A percentile compares a stretch with the other conserved stretches of the same genome.
Evolutionary conservation across 2,888 invertebrate species (phyloP).

Genomic region (Drosophila austrosaltans): DNA sequence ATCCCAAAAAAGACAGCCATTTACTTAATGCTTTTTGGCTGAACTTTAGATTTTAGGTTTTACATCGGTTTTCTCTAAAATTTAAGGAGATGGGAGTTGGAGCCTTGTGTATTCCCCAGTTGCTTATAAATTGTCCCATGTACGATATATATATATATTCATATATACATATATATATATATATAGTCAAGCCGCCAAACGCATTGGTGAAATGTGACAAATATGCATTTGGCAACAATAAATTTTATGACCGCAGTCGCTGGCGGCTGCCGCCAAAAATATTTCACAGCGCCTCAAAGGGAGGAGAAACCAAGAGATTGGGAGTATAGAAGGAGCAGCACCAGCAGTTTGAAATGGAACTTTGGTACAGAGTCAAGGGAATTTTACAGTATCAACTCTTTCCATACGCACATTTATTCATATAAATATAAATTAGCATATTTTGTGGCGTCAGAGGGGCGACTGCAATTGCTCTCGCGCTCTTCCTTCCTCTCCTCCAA

Average conservation of each 20-base stretch:
- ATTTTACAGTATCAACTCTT: conserved; percentile 33
- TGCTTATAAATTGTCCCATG: conserved; percentile 75
- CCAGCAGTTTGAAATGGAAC: neutral
- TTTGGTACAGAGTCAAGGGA: conserved; percentile 32
- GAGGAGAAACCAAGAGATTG: conserved; percentile 7
- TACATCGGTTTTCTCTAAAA: neutral
- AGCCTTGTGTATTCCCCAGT: conserved; percentile 57
- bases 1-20: neutral
- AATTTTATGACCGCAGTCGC: conserved; percentile 74
- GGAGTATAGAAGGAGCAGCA: conserved; percentile 22
- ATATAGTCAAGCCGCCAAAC: conserved; percentile 50
- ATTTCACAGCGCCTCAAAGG: conserved; percentile 53
- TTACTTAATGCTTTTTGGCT: neutral
- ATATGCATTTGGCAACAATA: conserved; percentile 77
- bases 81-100: conserved; percentile 10
- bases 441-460: conserved; percentile 76
- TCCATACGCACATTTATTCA: conserved; percentile 48
- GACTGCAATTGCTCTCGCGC: conserved; percentile 34
- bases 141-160: conserved; percentile 5
- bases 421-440: conserved; percentile 79
- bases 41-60: conserved; percentile 1
- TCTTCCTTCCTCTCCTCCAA: no score
- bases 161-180: neutral
- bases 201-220: conserved; percentile 77
- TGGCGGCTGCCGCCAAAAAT: conserved; percentile 67